Base-by-base conservation (phyloP, 2,797 vertebrate species). In the Lemur catta region DNA sequence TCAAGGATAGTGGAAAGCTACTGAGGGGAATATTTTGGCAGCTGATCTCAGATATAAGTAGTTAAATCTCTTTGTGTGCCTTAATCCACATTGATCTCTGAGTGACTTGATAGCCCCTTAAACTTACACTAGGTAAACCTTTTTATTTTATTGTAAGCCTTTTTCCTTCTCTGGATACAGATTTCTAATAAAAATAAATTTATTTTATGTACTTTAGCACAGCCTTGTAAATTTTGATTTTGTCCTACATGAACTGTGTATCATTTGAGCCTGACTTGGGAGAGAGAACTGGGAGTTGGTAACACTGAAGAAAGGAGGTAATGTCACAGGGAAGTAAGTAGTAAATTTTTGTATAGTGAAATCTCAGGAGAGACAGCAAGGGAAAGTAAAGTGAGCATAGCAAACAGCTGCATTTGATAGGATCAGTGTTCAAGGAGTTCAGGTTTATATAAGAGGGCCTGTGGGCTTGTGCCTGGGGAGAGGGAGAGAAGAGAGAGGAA, bases 121-220 rank as follows among this genome's bases (percentile, higher is more conserved):
- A 85, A 67, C 46, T 72, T 92, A 50, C n/a, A 72, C n/a, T n/a
- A 61, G 35, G 35, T 76, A 91, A 86, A 55, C 24, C 22, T 50
- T 80, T 89, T 48, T 12, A 72, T 59, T 94, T 75, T 61, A 46
- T 26, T 50, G 28, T 81, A 80, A 46, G 61, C 26, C 35, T 85
- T 79, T 80, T 88, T 89, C 78, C 41, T 93, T 94, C 41, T 85
- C 71, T 20, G 41, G 48, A 43, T 81, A 86, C 22, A 89, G 18
- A 79, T 74, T 95, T 90, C 30, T 93, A 69, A 69, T 88, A 90
- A 94, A 84, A 95, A 75, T 15, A 50, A 82, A 89, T 82, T 11
- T 28, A 69, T 88, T 89, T 80, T 93, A 76, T 65, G 7, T 67
- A 43, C 43, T 93, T 96, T 61, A 67, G 33, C 0, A 88, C 46